phyloP scores from a whole-genome alignment of 1,140 invertebrate genomes.

The Venturia canescens region DNA sequence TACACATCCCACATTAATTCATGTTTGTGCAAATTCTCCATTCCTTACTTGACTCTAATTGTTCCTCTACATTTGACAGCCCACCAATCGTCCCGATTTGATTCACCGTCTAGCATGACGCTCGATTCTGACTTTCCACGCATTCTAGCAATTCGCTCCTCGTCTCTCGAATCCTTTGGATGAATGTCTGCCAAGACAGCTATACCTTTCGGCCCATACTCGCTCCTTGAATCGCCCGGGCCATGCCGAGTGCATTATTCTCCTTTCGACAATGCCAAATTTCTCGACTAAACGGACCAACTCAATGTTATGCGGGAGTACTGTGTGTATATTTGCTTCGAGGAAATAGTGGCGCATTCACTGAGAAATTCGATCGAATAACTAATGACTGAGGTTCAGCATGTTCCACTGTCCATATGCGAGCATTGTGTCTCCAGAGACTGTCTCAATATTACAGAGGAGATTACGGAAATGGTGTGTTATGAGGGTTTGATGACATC shows the following conservation, averaged over 20 bases:
- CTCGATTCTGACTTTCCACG: conserved; percentile 27
- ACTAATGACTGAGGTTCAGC: conserved; percentile 2
- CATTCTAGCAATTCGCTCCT: not conserved
- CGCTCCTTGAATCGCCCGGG: not conserved
- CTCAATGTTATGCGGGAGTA: conserved; percentile 33
- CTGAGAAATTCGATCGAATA: conserved; percentile 35
- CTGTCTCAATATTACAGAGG: not conserved
- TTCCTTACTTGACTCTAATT: conserved; percentile 70
- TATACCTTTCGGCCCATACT: conserved; percentile 1
- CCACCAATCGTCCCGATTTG: not conserved
- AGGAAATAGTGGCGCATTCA: conserved; percentile 28
- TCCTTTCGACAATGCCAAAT: conserved; percentile 39
- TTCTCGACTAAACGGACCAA: conserved; percentile 17
- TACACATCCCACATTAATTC: conserved; percentile 28
- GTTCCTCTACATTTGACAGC: conserved; percentile 56
- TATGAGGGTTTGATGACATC: not conserved
- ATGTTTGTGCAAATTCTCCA: conserved; percentile 59
- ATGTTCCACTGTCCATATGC: not conserved
- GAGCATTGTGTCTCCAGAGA: conserved; percentile 12
- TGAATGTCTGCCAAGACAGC: not conserved
- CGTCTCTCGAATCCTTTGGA: not conserved
- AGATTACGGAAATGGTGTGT: not conserved
- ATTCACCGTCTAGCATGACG: conserved; percentile 19
- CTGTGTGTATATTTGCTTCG: conserved; percentile 16
- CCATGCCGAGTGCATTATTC: conserved; percentile 4